These are phyloP conservation scores for Laterallus jamaicensis DNA, from an alignment of 2,113 vertebrate genomes.

Conservation along the genomic window DNA sequence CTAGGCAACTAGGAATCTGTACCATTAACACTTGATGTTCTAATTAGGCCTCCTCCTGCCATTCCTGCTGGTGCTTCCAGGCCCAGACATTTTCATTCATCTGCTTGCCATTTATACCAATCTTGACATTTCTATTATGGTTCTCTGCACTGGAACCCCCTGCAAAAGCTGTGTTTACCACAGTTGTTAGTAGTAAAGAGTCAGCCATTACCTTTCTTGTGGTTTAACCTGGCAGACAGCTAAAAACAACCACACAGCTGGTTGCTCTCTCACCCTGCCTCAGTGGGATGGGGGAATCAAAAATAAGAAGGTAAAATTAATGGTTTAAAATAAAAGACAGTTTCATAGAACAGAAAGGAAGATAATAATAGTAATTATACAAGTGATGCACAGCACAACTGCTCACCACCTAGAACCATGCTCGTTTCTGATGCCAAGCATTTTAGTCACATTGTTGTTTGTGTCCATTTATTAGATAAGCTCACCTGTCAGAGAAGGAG, in stretches of 20 bases:
- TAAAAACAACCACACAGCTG: no score
- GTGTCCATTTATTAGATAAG: background rate
- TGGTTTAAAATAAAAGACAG: no score
- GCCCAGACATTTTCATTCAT: background rate
- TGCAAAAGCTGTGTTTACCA: background rate
- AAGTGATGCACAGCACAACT: no score
- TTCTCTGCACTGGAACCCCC: background rate
- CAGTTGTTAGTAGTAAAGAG: background rate
- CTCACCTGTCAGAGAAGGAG: background rate
- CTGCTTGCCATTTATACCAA: rapidly evolving
- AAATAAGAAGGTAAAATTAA: no score
- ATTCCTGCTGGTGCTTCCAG: background rate
- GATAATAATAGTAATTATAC: no score
- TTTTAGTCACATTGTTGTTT: background rate
- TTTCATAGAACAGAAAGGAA: no score
- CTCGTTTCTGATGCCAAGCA: background rate
- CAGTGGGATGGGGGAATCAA: no score
- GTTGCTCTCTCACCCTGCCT: no score
- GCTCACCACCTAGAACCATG: no score
- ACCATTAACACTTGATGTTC: background rate
- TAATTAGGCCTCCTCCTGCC: background rate
- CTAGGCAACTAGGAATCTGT: background rate
- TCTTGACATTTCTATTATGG: background rate
- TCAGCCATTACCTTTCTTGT: background rate
- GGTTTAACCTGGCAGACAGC: no score